These are phyloP conservation scores for Drosophila tani DNA, from an alignment of 1,140 invertebrate species.

Conservation along the genomic window DNA sequence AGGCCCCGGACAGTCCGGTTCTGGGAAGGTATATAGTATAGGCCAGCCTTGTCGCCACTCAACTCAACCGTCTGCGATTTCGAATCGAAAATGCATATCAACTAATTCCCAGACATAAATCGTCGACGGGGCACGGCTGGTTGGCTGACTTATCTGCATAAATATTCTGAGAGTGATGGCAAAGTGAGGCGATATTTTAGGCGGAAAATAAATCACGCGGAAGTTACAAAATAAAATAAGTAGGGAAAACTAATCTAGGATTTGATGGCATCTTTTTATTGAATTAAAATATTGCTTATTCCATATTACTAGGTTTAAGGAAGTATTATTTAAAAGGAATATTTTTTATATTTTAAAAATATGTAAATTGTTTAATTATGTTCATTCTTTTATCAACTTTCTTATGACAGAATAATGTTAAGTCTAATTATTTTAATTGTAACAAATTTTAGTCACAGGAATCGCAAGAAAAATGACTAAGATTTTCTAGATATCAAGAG, in stretches of 20 bases:
- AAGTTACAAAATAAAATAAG: neutral
- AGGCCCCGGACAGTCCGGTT: constrained; percentile 49
- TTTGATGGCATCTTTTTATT: neutral
- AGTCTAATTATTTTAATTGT: neutral
- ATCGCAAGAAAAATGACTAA: no score
- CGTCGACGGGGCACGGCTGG: constrained; percentile 3
- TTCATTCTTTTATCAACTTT: no score
- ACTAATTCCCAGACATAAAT: constrained; percentile 60
- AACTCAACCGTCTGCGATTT: constrained; percentile 49
- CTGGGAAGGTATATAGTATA: constrained; percentile 8
- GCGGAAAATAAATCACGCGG: neutral
- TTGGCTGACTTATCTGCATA: constrained; percentile 27
- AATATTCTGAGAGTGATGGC: constrained; percentile 28
- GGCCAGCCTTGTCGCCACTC: constrained; percentile 23
- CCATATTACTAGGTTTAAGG: no score
- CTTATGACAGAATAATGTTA: neutral
- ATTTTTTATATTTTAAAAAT: neutral
- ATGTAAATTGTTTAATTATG: no score
- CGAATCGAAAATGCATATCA: constrained; percentile 58
- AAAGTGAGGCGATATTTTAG: constrained; percentile 16
- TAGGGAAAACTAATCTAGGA: accelerated
- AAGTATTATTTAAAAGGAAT: neutral
- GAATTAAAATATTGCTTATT: neutral
- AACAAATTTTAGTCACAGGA: no score
- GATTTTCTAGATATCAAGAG: no score